Conservation (phyloP, 2,888 invertebrate species). For the Drosophila nigricruria region DNA sequence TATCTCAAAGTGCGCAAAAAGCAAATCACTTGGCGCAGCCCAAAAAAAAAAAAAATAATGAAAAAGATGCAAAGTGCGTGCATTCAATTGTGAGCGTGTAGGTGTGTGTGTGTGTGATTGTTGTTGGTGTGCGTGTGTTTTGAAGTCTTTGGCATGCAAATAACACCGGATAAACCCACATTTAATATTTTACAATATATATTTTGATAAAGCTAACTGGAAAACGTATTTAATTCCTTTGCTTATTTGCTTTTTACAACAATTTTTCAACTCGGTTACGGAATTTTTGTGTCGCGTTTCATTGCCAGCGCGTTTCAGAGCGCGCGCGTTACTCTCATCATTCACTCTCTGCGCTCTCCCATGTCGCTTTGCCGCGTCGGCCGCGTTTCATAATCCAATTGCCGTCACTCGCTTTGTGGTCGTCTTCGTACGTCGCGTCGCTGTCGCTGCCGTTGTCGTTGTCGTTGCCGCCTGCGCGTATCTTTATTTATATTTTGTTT, state of each 20-base stretch:
- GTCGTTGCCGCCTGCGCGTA: slow-evolving; percentile 52
- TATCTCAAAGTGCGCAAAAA: slow-evolving; percentile 55
- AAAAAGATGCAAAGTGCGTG: slow-evolving; percentile 71
- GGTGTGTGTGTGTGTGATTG: slow-evolving; percentile 33
- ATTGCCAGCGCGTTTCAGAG: slow-evolving; percentile 50
- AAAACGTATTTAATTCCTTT: slow-evolving; percentile 14
- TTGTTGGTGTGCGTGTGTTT: slow-evolving; percentile 42
- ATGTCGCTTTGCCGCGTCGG: slow-evolving; percentile 65
- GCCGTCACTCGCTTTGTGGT: slow-evolving; percentile 62
- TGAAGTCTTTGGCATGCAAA: slow-evolving; percentile 40
- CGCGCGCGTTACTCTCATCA: slow-evolving; percentile 32
- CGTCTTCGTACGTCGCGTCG: slow-evolving; percentile 42
- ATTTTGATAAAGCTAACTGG: slow-evolving; percentile 16
- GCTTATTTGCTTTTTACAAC: slow-evolving; percentile 38
- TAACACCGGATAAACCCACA: slow-evolving; percentile 19
- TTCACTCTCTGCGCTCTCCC: slow-evolving; percentile 15
- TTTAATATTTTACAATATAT: slow-evolving; percentile 11
- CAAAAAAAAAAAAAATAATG: slow-evolving; percentile 28
- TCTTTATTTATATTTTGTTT: slow-evolving; percentile 80
- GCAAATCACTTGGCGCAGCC: slow-evolving; percentile 64
- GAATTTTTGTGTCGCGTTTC: slow-evolving; percentile 77
- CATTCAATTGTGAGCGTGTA: slow-evolving; percentile 30
- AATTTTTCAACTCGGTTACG: slow-evolving; percentile 67
- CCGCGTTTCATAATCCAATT: slow-evolving; percentile 77
- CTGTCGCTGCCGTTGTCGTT: background rate